Evolutionary conservation across 2,797 vertebrate species (phyloP).

Genomic region (Paguma larvata): DNA sequence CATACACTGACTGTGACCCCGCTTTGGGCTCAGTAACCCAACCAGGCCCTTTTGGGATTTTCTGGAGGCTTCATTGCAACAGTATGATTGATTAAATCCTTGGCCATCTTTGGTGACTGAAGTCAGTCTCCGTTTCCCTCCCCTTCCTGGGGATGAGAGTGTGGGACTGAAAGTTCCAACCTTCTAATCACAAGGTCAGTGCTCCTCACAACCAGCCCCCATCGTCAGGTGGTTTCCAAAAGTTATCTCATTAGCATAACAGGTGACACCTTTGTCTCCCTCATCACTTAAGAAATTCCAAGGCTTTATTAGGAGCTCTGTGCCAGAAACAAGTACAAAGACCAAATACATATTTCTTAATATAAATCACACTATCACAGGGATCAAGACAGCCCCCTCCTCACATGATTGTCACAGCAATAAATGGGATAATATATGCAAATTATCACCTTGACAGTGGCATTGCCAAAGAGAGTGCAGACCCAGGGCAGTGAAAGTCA

Average conservation of each 20-base stretch:
- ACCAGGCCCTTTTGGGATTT: neutral
- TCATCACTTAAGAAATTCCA: neutral
- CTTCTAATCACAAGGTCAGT: neutral
- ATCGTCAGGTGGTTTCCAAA: neutral
- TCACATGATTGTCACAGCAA: neutral
- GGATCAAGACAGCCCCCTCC: neutral
- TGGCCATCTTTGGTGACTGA: neutral
- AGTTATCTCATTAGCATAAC: neutral
- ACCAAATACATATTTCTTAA: neutral
- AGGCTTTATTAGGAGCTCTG: neutral
- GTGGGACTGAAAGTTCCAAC: neutral
- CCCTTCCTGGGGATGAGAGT: neutral
- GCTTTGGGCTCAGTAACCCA: neutral
- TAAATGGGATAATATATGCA: neutral
- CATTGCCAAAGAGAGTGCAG: neutral
- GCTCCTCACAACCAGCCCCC: neutral
- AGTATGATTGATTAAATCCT: neutral
- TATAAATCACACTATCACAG: neutral
- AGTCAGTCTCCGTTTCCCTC: neutral
- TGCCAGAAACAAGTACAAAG: neutral
- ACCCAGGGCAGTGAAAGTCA: too few species aligned
- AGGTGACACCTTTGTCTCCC: neutral
- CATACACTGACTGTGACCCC: neutral
- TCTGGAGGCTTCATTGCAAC: neutral
- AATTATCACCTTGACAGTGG: accelerated